Evolutionary conservation across 2,888 invertebrate genomes (phyloP).

Genomic region (Oligia fasciuncula): DNA sequence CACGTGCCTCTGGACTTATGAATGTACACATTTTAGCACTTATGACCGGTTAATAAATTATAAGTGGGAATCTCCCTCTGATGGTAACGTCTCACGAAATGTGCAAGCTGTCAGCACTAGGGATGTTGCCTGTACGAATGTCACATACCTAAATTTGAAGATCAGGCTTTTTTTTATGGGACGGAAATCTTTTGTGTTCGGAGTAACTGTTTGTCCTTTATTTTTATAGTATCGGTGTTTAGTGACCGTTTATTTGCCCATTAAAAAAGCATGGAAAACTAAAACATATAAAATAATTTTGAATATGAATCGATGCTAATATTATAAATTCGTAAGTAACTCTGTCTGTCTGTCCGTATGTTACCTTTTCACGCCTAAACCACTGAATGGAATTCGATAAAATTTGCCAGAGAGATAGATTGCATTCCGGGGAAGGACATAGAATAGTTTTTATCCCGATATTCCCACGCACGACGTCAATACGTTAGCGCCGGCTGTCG

Average conservation of each 20-base stretch:
- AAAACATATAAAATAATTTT: not conserved
- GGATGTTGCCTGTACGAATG: conserved; percentile 24
- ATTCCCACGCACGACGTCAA: too few relatives aligned
- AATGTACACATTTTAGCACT: conserved; percentile 89
- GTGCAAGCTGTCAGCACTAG: conserved; percentile 57
- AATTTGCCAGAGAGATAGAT: too few relatives aligned
- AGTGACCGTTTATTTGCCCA: not conserved
- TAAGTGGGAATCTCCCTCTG: conserved; percentile 79
- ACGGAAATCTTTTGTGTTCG: not conserved
- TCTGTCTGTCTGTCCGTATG: too few relatives aligned
- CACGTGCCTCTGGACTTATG: conserved; percentile 84
- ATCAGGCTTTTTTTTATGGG: conserved; percentile 3
- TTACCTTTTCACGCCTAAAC: too few relatives aligned
- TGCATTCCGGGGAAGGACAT: too few relatives aligned
- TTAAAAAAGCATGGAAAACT: not conserved
- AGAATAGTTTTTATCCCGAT: too few relatives aligned
- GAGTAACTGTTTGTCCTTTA: not conserved
- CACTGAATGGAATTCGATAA: too few relatives aligned
- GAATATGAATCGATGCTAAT: not conserved
- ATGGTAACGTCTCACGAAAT: conserved; percentile 82
- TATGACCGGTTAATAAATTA: conserved; percentile 89
- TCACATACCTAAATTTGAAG: conserved; percentile 12
- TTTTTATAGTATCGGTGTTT: not conserved
- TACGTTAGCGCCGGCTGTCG: too few relatives aligned
- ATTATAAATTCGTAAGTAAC: too few relatives aligned